Evolutionary conservation across 2,888 invertebrate genomes (phyloP).

Genomic region (Nephrotoma flavescens): DNA sequence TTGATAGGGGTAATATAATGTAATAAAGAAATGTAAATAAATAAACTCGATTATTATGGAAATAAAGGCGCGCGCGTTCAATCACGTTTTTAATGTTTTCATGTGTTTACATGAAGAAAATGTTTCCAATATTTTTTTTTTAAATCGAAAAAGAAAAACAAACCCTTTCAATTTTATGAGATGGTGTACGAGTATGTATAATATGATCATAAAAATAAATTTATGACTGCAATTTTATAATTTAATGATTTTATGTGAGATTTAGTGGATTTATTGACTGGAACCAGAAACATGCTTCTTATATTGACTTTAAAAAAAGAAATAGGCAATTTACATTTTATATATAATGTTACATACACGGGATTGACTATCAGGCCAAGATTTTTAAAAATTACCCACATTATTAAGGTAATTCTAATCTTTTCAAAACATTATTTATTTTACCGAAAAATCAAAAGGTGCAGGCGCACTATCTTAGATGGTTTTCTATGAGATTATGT

Average conservation of each 20-base stretch:
- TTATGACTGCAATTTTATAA: not conserved
- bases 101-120: not conserved
- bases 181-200: not conserved
- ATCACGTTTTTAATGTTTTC: not conserved
- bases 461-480: too few species aligned
- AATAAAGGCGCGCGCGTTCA: not conserved
- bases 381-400: too few species aligned
- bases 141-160: not conserved
- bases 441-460: too few species aligned
- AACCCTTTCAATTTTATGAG: not conserved
- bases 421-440: too few species aligned
- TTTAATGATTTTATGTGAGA: not conserved
- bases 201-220: not conserved
- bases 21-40: not conserved
- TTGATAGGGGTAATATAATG: not conserved
- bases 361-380: too few species aligned
- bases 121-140: not conserved
- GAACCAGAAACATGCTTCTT: not conserved
- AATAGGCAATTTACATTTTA: not conserved
- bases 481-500: too few species aligned
- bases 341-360: not conserved
- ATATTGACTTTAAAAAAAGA: not conserved
- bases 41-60: not conserved
- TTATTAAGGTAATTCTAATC: too few species aligned
- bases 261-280: not conserved